Evolutionary conservation across 2,888 invertebrate species (phyloP).

Genomic region (Lasioglossum pauxillum): DNA sequence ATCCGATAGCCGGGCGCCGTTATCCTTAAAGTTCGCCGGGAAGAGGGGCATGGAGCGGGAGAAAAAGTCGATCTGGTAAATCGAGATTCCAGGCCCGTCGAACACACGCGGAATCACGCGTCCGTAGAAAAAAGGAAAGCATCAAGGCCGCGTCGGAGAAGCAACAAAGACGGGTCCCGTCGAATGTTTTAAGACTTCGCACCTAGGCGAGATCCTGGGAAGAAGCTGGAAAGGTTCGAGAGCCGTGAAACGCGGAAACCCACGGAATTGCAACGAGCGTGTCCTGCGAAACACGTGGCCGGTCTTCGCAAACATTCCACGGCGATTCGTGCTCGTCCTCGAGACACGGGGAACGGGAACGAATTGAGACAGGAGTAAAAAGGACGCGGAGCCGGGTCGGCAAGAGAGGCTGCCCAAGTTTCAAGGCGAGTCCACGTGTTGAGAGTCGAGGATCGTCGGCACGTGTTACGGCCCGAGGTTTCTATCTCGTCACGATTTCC

Average conservation of each 20-base stretch:
- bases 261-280: constrained; percentile 5
- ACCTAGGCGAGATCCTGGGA: constrained; percentile 26
- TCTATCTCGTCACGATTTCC: constrained; percentile 24
- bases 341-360: background rate
- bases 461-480: constrained; percentile 25
- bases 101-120: constrained; percentile 24
- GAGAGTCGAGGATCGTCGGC: constrained; percentile 9
- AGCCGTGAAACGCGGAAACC: constrained; percentile 28
- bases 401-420: constrained; percentile 8
- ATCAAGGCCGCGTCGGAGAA: background rate
- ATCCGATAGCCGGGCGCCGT: constrained; percentile 10
- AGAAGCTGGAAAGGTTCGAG: background rate
- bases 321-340: background rate
- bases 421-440: constrained; percentile 25
- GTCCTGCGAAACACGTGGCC: constrained; percentile 17
- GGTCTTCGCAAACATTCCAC: constrained; percentile 21
- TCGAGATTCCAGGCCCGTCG: constrained; percentile 37
- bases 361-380: background rate
- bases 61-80: constrained; percentile 35
- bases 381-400: background rate
- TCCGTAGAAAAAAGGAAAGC: background rate
- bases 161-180: constrained; percentile 24
- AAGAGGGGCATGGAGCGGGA: background rate
- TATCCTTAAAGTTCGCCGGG: background rate
- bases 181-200: constrained; percentile 48